Percentiles rank a stretch among this genome's conserved stretches.
These are phyloP conservation scores for Tympanuchus pallidicinctus DNA, from an alignment of 2,113 vertebrate species.

Conservation along the genomic window DNA sequence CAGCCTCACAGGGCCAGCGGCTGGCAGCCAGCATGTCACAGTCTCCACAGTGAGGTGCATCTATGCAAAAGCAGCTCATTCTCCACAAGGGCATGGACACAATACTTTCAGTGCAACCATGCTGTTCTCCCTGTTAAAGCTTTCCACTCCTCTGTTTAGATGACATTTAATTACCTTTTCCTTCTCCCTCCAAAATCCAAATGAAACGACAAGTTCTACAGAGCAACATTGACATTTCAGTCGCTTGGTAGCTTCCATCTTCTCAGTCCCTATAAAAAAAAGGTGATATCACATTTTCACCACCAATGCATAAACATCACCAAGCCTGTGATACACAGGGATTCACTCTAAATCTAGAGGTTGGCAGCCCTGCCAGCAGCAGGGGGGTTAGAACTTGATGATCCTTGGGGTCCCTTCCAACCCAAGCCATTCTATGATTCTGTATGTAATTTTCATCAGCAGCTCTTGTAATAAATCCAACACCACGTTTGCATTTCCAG, in stretches of 20 bases:
- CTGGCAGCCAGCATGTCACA: neutral
- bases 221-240: neutral
- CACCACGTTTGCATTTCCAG: neutral
- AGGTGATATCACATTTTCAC: neutral
- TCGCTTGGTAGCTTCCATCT: neutral
- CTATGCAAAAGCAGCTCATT: neutral
- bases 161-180: neutral
- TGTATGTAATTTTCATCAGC: neutral
- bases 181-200: neutral
- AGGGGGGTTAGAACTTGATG: too few species aligned
- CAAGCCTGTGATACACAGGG: neutral
- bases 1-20: too few species aligned
- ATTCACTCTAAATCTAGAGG: neutral
- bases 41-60: neutral
- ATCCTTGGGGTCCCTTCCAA: too few species aligned
- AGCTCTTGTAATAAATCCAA: neutral
- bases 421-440: neutral
- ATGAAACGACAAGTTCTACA: neutral
- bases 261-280: neutral
- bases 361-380: too few species aligned
- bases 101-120: neutral
- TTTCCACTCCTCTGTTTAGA: neutral
- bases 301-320: neutral
- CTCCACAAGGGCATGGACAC: neutral
- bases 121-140: neutral